Percentiles rank a stretch among this genome's conserved stretches.
These are phyloP conservation scores for Cryptoblepharus egeriae DNA, from an alignment of 2,797 vertebrate species.

Conservation along the genomic window DNA sequence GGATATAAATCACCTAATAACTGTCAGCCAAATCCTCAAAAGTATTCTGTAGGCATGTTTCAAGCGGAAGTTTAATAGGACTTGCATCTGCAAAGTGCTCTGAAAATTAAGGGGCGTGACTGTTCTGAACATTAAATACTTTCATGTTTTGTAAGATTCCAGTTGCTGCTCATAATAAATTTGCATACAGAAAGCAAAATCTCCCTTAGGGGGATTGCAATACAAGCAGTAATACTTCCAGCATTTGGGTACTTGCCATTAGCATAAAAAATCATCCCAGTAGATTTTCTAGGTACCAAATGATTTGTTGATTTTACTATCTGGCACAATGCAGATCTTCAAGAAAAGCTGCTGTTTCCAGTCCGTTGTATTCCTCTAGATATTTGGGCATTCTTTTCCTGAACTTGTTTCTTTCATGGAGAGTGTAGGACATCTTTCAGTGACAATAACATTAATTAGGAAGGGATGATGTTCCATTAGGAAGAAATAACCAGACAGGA, in stretches of 20 bases:
- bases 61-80: slow-evolving; percentile 26
- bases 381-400: background rate
- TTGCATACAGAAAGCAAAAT: background rate
- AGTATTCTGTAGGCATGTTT: slow-evolving; percentile 28
- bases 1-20: slow-evolving; percentile 40
- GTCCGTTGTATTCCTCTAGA: background rate
- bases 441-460: background rate
- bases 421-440: background rate
- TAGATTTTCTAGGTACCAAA: slow-evolving; percentile 36
- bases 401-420: background rate
- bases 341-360: background rate
- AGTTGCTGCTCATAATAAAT: slow-evolving; percentile 26
- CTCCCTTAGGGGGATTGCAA: background rate
- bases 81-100: slow-evolving; percentile 24
- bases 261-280: background rate
- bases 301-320: background rate
- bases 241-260: slow-evolving; percentile 34
- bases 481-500: background rate
- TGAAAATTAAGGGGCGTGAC: slow-evolving; percentile 34
- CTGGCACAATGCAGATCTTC: background rate
- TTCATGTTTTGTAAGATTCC: slow-evolving; percentile 24
- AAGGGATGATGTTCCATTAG: background rate
- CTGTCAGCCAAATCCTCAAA: slow-evolving; percentile 18
- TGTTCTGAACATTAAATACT: slow-evolving; percentile 35
- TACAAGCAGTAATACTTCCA: background rate